Evolutionary conservation across 2,113 vertebrate species (phyloP).

Genomic region (Corapipo altera): DNA sequence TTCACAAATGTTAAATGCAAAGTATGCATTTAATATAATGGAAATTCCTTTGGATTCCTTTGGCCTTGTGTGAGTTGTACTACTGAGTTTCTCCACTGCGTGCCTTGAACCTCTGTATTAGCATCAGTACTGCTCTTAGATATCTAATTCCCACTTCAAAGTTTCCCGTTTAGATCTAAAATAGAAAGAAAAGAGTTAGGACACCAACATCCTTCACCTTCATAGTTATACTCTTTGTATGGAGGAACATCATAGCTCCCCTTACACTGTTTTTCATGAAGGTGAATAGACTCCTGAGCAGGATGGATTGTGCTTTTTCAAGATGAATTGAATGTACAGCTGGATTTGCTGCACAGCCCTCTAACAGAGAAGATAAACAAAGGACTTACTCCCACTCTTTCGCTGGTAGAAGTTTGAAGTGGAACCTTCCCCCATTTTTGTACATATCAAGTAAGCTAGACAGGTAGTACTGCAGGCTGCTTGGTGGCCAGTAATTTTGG

Average conservation of each 20-base stretch:
- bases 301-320: background rate
- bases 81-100: background rate
- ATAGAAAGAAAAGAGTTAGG: background rate
- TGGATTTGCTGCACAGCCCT: background rate
- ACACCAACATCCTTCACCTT: background rate
- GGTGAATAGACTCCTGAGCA: background rate
- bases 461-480: background rate
- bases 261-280: background rate
- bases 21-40: background rate
- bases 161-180: background rate
- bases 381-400: background rate
- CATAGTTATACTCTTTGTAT: background rate
- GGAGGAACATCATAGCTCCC: background rate
- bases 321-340: background rate
- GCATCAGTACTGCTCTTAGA: background rate
- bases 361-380: background rate
- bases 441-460: background rate
- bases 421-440: background rate
- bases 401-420: background rate
- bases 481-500: background rate
- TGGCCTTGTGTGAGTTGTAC: background rate
- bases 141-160: background rate
- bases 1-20: background rate
- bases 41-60: background rate
- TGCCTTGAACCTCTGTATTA: background rate